These are phyloP conservation scores for Tychaedon coryphoeus DNA, from an alignment of 2,113 vertebrate species.

Conservation along the genomic window DNA sequence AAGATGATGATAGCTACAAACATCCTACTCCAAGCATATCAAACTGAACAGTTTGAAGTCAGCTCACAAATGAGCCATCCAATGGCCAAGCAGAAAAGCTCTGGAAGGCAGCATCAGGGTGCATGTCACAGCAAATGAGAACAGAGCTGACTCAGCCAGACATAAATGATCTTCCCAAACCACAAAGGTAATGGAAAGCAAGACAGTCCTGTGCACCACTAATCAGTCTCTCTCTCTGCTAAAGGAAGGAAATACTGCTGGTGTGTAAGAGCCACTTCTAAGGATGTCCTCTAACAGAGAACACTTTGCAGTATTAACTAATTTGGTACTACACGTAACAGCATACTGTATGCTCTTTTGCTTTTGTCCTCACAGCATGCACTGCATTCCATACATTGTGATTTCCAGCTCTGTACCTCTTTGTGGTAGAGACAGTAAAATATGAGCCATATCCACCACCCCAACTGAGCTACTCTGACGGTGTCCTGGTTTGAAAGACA, in stretches of 20 bases:
- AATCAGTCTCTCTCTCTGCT: not conserved
- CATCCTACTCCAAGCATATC: not conserved
- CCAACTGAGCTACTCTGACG: not conserved
- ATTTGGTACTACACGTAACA: not conserved
- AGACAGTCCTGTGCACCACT: not conserved
- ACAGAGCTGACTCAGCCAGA: not conserved
- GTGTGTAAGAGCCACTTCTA: not conserved
- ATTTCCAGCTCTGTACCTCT: not conserved
- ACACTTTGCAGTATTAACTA: not conserved
- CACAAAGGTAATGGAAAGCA: not conserved
- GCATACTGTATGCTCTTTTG: not conserved
- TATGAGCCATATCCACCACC: not conserved
- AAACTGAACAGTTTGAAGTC: not conserved
- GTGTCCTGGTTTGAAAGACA: too few relatives aligned
- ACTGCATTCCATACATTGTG: not conserved
- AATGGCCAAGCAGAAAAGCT: not conserved
- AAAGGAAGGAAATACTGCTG: not conserved
- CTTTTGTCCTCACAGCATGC: not conserved
- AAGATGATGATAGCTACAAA: not conserved
- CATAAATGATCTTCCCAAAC: not conserved
- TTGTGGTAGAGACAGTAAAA: not conserved
- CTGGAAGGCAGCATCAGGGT: not conserved
- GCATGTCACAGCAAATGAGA: not conserved
- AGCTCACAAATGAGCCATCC: not conserved
- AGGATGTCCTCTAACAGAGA: not conserved